Percentiles rank a stretch among this genome's conserved stretches.
phyloP scores from a whole-genome alignment of 1,140 invertebrate species.

The Drosophila kurseongensis region DNA sequence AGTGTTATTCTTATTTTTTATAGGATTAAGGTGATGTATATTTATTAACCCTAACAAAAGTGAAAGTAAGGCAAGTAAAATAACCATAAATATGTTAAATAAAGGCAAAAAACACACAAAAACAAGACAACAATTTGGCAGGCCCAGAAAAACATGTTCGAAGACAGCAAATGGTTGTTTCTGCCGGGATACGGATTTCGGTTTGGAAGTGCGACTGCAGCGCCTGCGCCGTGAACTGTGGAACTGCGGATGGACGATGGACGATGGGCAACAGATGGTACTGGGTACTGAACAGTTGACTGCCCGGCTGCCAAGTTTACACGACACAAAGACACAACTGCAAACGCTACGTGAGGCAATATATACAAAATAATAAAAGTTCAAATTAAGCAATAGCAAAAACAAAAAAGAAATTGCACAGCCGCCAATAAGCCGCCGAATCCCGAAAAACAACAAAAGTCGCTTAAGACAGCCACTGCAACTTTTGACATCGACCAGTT shows the following conservation, averaged over 20 bases:
- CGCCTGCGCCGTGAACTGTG: constrained; percentile 23
- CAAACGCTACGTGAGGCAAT: constrained; percentile 50
- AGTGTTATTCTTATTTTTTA: background rate
- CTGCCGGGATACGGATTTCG: constrained; percentile 38
- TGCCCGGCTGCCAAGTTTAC: constrained; percentile 59
- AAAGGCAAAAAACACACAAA: constrained; percentile 18
- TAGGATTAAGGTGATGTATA: too few relatives aligned
- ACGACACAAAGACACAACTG: constrained; percentile 67
- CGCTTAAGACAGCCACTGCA: constrained; percentile 22
- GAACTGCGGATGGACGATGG: constrained; percentile 18
- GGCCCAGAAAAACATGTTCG: constrained; percentile 47
- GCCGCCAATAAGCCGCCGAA: constrained; percentile 26
- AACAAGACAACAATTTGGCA: constrained; percentile 34
- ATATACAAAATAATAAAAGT: constrained; percentile 57
- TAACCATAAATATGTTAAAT: constrained; percentile 36
- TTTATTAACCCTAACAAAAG: constrained; percentile 11
- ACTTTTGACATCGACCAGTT: constrained; percentile 48
- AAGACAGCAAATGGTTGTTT: constrained; percentile 34
- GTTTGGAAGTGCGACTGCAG: constrained; percentile 11
- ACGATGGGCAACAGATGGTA: constrained; percentile 44
- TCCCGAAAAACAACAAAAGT: constrained; percentile 32
- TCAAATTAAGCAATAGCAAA: constrained; percentile 72
- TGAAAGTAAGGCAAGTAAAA: constrained; percentile 34
- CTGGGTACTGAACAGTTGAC: constrained; percentile 31
- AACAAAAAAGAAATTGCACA: constrained; percentile 58